Conservation (phyloP, 1,140 invertebrate species). For the Formica selysi region DNA sequence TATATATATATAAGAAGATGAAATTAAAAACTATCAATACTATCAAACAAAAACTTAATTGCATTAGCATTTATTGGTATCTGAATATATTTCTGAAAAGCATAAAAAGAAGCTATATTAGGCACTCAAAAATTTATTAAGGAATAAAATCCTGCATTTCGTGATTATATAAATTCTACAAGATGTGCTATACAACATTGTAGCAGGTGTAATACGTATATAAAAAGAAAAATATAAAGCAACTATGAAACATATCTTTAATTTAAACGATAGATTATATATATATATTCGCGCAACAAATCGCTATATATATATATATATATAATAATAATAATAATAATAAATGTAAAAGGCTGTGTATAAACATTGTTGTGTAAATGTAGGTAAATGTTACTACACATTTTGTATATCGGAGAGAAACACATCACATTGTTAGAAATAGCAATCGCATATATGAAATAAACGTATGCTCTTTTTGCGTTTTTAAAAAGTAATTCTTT, state of each 20-base stretch:
- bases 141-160: conserved; percentile 49
- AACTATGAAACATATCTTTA: conserved; percentile 2
- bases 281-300: background rate
- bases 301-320: background rate
- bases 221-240: conserved; percentile 5
- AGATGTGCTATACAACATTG: conserved; percentile 37
- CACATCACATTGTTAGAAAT: background rate
- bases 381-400: background rate
- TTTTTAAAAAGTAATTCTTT: conserved; percentile 3
- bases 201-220: conserved; percentile 26
- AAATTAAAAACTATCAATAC: background rate
- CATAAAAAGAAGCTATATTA: conserved; percentile 18
- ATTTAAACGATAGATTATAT: conserved; percentile 29
- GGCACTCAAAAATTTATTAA: conserved; percentile 56
- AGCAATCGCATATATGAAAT: background rate
- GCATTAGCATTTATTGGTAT: background rate
- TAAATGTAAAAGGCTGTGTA: background rate
- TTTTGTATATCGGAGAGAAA: conserved; percentile 8
- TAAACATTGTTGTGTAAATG: background rate
- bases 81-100: background rate
- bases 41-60: background rate
- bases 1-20: background rate
- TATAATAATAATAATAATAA: background rate
- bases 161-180: conserved; percentile 33
- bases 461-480: background rate